Evolutionary conservation across 2,888 invertebrate genomes (phyloP).

Genomic region (Mesodorylaimus sp.): DNA sequence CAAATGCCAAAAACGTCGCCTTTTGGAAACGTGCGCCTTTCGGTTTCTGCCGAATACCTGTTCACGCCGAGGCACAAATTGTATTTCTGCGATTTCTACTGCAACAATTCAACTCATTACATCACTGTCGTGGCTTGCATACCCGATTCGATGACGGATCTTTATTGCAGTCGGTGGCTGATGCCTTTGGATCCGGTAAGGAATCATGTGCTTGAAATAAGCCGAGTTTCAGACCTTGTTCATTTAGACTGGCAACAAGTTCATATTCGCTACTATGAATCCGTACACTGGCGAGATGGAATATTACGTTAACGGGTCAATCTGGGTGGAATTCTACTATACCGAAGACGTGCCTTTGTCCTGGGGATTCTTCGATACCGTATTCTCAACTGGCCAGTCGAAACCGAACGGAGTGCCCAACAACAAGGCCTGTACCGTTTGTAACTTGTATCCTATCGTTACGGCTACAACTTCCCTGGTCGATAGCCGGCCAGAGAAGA

Average conservation of each 20-base stretch:
- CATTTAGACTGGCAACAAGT: too few species aligned
- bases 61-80: constrained; percentile 16
- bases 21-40: constrained; percentile 24
- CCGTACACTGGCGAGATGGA: too few species aligned
- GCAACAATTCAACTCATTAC: constrained; percentile 26
- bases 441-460: constrained; percentile 28
- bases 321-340: constrained; percentile 26
- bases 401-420: constrained; percentile 22
- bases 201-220: too few species aligned
- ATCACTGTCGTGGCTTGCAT: constrained; percentile 25
- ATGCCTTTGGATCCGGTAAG: constrained; percentile 13
- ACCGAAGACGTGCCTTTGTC: constrained; percentile 19
- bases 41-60: constrained; percentile 14
- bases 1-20: constrained; percentile 20
- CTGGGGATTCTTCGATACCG: constrained; percentile 1
- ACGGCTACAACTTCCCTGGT: too few species aligned
- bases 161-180: constrained; percentile 16
- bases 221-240: too few species aligned
- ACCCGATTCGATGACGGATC: constrained; percentile 18
- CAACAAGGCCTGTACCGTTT: constrained; percentile 21
- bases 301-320: constrained; percentile 16
- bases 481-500: too few species aligned
- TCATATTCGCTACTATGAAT: too few species aligned
- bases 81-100: constrained; percentile 32
- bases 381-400: constrained; percentile 15